These are phyloP conservation scores for Rhodeus uyekii DNA, from an alignment of 2,797 vertebrate species.

Conservation along the genomic window DNA sequence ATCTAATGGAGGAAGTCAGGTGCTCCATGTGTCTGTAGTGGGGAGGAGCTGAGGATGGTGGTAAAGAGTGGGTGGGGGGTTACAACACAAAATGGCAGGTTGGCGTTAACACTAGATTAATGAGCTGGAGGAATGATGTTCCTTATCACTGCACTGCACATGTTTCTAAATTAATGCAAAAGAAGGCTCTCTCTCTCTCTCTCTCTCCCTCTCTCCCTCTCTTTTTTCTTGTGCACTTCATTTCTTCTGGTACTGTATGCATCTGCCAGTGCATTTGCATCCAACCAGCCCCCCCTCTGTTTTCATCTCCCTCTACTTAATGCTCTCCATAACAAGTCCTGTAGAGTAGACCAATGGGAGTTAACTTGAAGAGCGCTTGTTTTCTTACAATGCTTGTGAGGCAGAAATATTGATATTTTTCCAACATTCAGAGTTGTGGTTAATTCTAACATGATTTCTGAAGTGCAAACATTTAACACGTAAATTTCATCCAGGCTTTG, in stretches of 20 bases:
- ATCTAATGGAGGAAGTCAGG: conserved; percentile 37
- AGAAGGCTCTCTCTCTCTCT: conserved; percentile 33
- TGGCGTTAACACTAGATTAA: conserved; percentile 62
- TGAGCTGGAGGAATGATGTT: conserved; percentile 58
- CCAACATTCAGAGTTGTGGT: background rate
- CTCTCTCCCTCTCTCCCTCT: background rate
- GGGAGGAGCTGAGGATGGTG: conserved; percentile 1
- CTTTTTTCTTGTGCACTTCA: conserved; percentile 1
- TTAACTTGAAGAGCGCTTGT: background rate
- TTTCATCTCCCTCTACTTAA: conserved; percentile 9
- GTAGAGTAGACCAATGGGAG: conserved; percentile 15
- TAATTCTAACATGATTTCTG: background rate
- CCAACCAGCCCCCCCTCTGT: conserved; percentile 20
- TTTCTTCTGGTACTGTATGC: conserved; percentile 39
- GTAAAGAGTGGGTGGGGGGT: background rate
- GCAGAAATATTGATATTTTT: background rate
- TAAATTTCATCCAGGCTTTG: background rate
- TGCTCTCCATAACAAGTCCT: background rate
- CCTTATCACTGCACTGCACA: conserved; percentile 62
- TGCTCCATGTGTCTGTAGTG: background rate
- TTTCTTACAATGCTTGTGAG: background rate
- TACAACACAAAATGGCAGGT: conserved; percentile 51
- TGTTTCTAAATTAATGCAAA: conserved; percentile 59
- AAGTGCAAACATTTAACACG: background rate
- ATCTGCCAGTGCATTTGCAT: conserved; percentile 39